A percentile compares a stretch with the other conserved stretches of the same genome.
These are phyloP conservation scores for Microtus pennsylvanicus DNA, from an alignment of 2,113 vertebrate genomes.

Conservation along the genomic window DNA sequence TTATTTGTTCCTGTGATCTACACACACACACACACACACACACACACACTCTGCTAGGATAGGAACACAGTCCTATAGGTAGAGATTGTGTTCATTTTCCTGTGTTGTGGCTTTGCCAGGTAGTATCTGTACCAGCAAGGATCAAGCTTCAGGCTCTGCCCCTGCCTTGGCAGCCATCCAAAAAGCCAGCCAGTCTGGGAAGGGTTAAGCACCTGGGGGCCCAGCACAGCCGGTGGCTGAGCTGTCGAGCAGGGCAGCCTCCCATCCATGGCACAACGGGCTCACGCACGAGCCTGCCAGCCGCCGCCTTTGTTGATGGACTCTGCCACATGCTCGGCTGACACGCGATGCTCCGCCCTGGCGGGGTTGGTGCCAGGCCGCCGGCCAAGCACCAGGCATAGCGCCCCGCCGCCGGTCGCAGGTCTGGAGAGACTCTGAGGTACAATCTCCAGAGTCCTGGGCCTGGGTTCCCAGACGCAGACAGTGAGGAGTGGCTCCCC, in stretches of 20 bases:
- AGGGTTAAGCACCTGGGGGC: constrained; percentile 71
- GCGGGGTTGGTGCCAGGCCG: constrained; percentile 77
- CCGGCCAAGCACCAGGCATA: constrained; percentile 69
- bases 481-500: constrained; percentile 80
- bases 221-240: constrained; percentile 75
- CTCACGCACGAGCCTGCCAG: constrained; percentile 80
- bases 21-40: constrained; percentile 5
- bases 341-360: constrained; percentile 75
- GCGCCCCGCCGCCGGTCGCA: constrained; percentile 29
- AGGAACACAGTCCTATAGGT: neutral
- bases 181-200: constrained; percentile 56
- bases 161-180: constrained; percentile 61
- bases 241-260: constrained; percentile 58
- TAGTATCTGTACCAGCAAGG: neutral
- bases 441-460: constrained; percentile 65
- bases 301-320: constrained; percentile 86
- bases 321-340: constrained; percentile 82
- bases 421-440: constrained; percentile 70
- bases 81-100: neutral
- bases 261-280: constrained; percentile 65
- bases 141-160: constrained; percentile 13
- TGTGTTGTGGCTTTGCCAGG: constrained; percentile 2
- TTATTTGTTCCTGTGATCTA: constrained; percentile 35
- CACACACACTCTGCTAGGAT: neutral
- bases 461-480: constrained; percentile 78